Percentiles rank a stretch among this genome's conserved stretches.
Conservation (phyloP, 2,888 invertebrate genomes). For the Temnothorax ravouxi region DNA sequence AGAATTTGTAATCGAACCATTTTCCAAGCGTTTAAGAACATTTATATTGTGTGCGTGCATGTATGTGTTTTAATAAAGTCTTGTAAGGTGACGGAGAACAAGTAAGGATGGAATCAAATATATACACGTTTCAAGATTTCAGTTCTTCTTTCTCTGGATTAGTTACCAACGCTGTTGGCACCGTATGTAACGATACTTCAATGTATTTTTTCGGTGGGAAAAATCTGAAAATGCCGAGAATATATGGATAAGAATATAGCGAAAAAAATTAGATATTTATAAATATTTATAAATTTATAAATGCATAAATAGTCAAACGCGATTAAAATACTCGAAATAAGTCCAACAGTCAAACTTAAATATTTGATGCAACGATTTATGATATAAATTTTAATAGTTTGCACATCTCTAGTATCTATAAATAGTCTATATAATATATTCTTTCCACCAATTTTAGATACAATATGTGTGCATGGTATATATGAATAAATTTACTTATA, state of each 20-base stretch:
- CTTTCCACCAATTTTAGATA: too few relatives aligned
- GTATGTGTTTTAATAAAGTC: conserved; percentile 12
- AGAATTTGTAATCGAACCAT: not conserved
- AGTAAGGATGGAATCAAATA: not conserved
- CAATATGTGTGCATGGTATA: too few relatives aligned
- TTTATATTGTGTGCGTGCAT: not conserved
- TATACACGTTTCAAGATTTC: conserved; percentile 49
- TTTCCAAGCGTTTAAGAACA: not conserved
- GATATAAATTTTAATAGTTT: not conserved
- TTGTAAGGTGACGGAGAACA: not conserved
- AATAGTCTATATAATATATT: too few relatives aligned
- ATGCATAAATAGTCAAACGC: not conserved
- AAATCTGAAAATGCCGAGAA: conserved; percentile 65
- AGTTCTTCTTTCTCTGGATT: conserved; percentile 71
- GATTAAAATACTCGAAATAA: conserved; percentile 21
- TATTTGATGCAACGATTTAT: conserved; percentile 13
- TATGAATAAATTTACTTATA: too few relatives aligned
- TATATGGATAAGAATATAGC: conserved; percentile 4
- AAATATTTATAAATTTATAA: too few relatives aligned
- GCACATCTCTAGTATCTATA: too few relatives aligned
- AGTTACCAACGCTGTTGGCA: conserved; percentile 67
- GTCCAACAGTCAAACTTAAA: not conserved
- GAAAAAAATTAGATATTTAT: not conserved
- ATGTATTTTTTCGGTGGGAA: conserved; percentile 74
- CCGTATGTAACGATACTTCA: conserved; percentile 72